These are phyloP conservation scores for Lordiphosa andalusiaca DNA, from an alignment of 2,888 invertebrate species.

Conservation along the genomic window DNA sequence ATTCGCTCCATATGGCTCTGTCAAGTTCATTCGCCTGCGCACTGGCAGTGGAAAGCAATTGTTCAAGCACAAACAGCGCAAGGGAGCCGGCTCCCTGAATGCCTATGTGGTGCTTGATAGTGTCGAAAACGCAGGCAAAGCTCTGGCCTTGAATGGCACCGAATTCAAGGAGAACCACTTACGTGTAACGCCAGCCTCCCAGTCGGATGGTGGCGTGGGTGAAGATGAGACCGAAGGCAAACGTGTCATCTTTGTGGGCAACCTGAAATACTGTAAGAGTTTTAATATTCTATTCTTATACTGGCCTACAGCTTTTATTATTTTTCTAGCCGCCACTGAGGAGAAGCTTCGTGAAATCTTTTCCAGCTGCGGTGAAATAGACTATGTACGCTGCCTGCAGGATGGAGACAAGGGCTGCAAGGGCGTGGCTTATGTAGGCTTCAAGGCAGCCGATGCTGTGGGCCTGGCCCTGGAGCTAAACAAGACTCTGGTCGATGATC, in stretches of 20 bases:
- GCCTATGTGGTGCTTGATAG: conserved; percentile 76
- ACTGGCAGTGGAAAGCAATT: conserved; percentile 74
- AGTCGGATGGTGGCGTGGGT: conserved; percentile 11
- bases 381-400: conserved; percentile 77
- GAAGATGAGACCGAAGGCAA: conserved; percentile 57
- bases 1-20: conserved; percentile 64
- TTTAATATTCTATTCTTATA: not conserved
- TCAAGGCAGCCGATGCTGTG: conserved; percentile 76
- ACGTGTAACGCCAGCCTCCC: conserved; percentile 67
- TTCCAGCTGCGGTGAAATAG: conserved; percentile 78
- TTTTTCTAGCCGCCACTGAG: conserved; percentile 74
- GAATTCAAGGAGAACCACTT: conserved; percentile 75
- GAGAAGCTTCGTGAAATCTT: conserved; percentile 77
- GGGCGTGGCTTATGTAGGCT: conserved; percentile 79
- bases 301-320: too few relatives aligned
- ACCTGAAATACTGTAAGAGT: conserved; percentile 77
- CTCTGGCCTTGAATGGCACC: conserved; percentile 73
- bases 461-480: conserved; percentile 78
- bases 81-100: conserved; percentile 67
- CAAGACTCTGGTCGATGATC: conserved; percentile 77
- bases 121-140: conserved; percentile 61
- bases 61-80: conserved; percentile 75
- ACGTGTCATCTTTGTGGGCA: conserved; percentile 78
- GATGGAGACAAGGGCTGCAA: conserved; percentile 77
- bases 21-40: conserved; percentile 74